A percentile compares a stretch with the other conserved stretches of the same genome.
Evolutionary conservation across 2,888 invertebrate genomes (phyloP).

Genomic region (Drosophila stalkeri): DNA sequence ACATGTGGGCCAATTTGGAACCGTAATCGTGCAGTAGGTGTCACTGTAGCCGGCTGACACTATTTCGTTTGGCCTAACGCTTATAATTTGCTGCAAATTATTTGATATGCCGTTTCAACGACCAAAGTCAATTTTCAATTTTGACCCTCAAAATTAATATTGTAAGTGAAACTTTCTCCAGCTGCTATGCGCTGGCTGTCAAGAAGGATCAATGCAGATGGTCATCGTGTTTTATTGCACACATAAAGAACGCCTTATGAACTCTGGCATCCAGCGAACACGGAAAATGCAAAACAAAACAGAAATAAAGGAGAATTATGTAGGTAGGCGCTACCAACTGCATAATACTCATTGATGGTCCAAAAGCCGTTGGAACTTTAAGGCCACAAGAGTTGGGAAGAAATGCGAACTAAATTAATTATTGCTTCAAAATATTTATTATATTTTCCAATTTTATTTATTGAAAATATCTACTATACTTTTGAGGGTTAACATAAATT

Average conservation of each 20-base stretch:
- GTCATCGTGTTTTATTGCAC: slow-evolving; percentile 75
- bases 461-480: too few relatives aligned
- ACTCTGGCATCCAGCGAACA: slow-evolving; percentile 38
- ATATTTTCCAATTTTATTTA: too few relatives aligned
- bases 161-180: slow-evolving; percentile 72
- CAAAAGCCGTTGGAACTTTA: neutral
- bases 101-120: slow-evolving; percentile 57
- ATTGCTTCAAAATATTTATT: too few relatives aligned
- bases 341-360: neutral
- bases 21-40: slow-evolving; percentile 66
- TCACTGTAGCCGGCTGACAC: slow-evolving; percentile 61
- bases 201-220: slow-evolving; percentile 59
- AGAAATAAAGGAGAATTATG: neutral
- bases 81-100: slow-evolving; percentile 68
- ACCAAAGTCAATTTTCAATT: slow-evolving; percentile 55
- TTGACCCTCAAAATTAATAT: slow-evolving; percentile 58
- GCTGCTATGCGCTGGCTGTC: slow-evolving; percentile 36
- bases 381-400: too few relatives aligned
- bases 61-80: slow-evolving; percentile 45
- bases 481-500: too few relatives aligned
- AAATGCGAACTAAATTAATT: too few relatives aligned
- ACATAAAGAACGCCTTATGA: slow-evolving; percentile 66
- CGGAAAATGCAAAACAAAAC: slow-evolving; percentile 4
- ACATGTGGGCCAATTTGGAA: slow-evolving; percentile 75
- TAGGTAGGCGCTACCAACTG: neutral